Conservation (phyloP, 2,888 invertebrate species). For the Cephus nigrinus region DNA sequence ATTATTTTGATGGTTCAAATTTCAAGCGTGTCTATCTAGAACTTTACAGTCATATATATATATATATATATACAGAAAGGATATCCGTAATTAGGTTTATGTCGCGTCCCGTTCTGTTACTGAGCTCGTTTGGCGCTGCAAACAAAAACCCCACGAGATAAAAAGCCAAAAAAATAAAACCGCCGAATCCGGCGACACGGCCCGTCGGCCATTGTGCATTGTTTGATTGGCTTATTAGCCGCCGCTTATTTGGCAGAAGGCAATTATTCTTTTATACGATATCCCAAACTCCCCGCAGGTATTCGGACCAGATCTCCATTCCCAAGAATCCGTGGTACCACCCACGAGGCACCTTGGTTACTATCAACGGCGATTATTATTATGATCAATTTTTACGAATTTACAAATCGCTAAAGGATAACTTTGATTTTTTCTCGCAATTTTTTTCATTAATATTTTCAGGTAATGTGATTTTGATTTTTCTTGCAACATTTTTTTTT, state of each 20-base stretch:
- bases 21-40: not conserved
- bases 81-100: not conserved
- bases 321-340: not conserved
- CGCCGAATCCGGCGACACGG: not conserved
- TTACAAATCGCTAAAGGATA: not conserved
- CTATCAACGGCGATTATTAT: not conserved
- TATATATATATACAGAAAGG: not conserved
- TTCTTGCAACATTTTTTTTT: too few species aligned
- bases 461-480: too few species aligned
- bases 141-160: not conserved
- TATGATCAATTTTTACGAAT: not conserved
- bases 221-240: slow-evolving; percentile 2
- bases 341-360: not conserved
- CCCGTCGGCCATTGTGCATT: not conserved
- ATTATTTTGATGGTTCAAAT: not conserved
- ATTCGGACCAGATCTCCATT: not conserved
- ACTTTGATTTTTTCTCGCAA: too few species aligned
- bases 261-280: not conserved
- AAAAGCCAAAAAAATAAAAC: not conserved
- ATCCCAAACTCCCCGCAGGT: not conserved
- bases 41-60: not conserved
- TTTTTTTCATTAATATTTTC: too few species aligned
- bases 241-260: slow-evolving; percentile 3
- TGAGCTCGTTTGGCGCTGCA: not conserved
- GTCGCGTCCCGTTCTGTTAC: not conserved